Conservation (phyloP, 2,888 invertebrate species). For the Thecophora atra region DNA sequence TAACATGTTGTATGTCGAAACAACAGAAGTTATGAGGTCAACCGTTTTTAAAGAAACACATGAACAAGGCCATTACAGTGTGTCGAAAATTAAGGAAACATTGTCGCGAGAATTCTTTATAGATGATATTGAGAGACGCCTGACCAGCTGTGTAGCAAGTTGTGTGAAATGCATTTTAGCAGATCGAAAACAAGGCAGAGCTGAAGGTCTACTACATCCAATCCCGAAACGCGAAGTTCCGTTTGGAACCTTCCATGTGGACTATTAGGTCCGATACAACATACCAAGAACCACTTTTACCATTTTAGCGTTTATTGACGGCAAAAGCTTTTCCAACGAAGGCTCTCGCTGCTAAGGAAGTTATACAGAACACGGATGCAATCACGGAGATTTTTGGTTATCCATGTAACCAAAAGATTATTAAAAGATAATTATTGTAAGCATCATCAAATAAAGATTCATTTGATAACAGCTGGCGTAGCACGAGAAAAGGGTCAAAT, state of each 20-base stretch:
- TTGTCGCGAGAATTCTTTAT: neutral
- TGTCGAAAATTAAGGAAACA: conserved; percentile 20
- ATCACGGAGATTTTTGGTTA: conserved; percentile 40
- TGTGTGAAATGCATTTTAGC: conserved; percentile 39
- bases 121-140: neutral
- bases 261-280: conserved; percentile 57
- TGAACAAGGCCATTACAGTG: conserved; percentile 18
- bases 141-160: neutral
- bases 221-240: conserved; percentile 55
- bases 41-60: conserved; percentile 6
- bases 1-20: conserved; percentile 8
- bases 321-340: conserved; percentile 47
- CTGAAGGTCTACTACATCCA: conserved; percentile 53
- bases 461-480: neutral
- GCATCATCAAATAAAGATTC: neutral
- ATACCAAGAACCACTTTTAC: conserved; percentile 49
- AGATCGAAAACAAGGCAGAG: conserved; percentile 52
- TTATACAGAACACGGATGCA: conserved; percentile 37
- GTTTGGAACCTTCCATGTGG: conserved; percentile 53
- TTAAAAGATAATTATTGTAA: neutral
- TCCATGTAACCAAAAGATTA: conserved; percentile 25
- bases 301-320: conserved; percentile 55
- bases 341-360: conserved; percentile 38
- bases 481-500: conserved; percentile 42
- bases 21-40: conserved; percentile 15